phyloP scores from a whole-genome alignment of 2,797 vertebrate species.

The Stomatorhinus walkeri region DNA sequence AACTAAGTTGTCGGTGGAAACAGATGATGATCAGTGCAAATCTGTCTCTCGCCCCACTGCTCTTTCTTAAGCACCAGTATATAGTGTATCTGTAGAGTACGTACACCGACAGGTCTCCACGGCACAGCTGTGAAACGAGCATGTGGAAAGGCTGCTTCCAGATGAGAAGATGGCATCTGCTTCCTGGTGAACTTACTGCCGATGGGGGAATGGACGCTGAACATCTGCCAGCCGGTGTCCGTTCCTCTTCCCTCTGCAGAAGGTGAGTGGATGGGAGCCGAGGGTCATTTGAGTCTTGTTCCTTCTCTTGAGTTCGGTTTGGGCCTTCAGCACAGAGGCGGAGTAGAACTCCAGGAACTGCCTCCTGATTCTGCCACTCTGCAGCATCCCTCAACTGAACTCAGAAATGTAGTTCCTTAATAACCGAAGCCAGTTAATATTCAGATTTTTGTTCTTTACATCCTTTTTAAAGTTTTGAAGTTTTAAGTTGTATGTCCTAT shows the following conservation, averaged over 20 bases:
- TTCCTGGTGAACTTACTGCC: background rate
- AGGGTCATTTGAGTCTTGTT: background rate
- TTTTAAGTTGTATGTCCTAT: background rate
- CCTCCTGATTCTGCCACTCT: background rate
- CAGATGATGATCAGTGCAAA: background rate
- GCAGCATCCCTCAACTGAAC: background rate
- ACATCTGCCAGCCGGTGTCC: slow-evolving; percentile 29
- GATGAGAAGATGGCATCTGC: slow-evolving; percentile 32
- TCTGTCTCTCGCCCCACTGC: background rate
- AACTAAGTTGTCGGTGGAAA: background rate
- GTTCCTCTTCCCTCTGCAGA: slow-evolving; percentile 58
- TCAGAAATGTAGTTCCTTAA: background rate
- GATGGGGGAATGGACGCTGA: background rate
- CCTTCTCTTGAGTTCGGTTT: background rate
- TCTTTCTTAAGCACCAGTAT: slow-evolving; percentile 46
- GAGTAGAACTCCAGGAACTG: background rate
- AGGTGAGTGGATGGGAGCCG: slow-evolving; percentile 7
- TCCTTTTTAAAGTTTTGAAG: background rate
- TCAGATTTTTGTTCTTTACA: background rate
- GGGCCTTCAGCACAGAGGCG: background rate
- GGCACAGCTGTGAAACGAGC: background rate
- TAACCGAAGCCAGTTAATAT: background rate
- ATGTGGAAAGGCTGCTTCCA: background rate
- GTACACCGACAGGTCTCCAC: background rate
- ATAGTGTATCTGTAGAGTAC: background rate